Evolutionary conservation across 2,113 vertebrate species (phyloP), one percentile per base, ranked within the genome.

Genomic region (Muntiacus reevesi): DNA sequence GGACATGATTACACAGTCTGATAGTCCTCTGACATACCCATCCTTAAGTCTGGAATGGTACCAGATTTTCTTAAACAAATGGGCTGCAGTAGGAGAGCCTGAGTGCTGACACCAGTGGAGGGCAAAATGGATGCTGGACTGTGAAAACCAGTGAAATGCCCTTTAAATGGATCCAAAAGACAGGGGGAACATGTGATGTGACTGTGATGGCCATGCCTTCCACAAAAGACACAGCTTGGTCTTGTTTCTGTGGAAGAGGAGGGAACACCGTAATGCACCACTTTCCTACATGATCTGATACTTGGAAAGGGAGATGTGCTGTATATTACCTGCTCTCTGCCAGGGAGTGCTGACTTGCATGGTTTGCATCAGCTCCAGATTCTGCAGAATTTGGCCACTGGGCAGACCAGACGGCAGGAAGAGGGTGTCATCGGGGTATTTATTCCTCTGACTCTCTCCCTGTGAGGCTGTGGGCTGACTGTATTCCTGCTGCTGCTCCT

Each of bases 251-350:
- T 19, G 28, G 57, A 81, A 45, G 0, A 78, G 7, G 30, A 60
- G 71, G 96, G 11, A 1, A 13, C 4, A 25, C 2, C 59, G 47
- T 33, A 15, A 27, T 1, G 1, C 3, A 9, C 8, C 30, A 0
- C 25, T 93, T 95, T 79, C 79, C 84, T 87, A 59, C 16, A 21
- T 78, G 19, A 76, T 82, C 25, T 43, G 79, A 3, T 62, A 25
- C 28, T 27, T 43, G 19, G 43, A 89, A 85, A 91, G 1, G 2
- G n/a, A 28, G 25, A 13, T 14, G 5, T 36, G 10, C 16, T 95
- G 83, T 45, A n/a, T 52, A 27, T 50, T 67, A 6, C 33, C 21
- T 82, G 45, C 7, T 86, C 2, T 94, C 23, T 91, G 50, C 25
- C 36, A 14, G 36, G 59, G 60, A 8, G 67, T n/a, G 27, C 54